These are phyloP conservation scores for Salvelinus namaycush DNA, from an alignment of 2,113 vertebrate genomes.

Conservation along the genomic window DNA sequence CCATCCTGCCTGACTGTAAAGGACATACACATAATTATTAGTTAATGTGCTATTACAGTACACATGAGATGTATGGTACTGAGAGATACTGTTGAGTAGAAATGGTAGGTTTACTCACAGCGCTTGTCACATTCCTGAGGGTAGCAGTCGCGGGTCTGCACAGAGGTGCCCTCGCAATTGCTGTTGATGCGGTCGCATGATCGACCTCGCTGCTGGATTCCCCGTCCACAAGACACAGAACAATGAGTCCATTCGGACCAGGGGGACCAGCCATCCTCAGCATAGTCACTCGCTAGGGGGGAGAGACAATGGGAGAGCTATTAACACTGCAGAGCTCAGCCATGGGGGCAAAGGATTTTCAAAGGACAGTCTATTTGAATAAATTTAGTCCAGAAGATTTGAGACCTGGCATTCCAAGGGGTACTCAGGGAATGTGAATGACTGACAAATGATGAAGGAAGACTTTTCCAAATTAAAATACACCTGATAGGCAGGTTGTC, in stretches of 20 bases:
- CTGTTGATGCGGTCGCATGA: slow-evolving; percentile 98
- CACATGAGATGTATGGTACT: background rate
- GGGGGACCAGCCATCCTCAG: slow-evolving; percentile 92
- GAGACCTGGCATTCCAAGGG: slow-evolving; percentile 18
- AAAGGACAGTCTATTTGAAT: slow-evolving; percentile 6
- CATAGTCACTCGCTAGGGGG: slow-evolving; percentile 78
- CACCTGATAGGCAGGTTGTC: background rate
- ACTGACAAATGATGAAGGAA: slow-evolving; percentile 3
- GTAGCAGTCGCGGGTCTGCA: slow-evolving; percentile 96
- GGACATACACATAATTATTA: slow-evolving; percentile 7
- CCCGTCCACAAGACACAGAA: slow-evolving; percentile 91
- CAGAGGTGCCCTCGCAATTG: slow-evolving; percentile 93
- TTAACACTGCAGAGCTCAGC: background rate
- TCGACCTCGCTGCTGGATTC: slow-evolving; percentile 94
- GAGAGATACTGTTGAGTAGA: background rate
- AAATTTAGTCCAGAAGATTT: slow-evolving; percentile 14
- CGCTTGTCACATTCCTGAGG: slow-evolving; percentile 95
- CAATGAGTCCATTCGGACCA: slow-evolving; percentile 99
- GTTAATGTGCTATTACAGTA: background rate
- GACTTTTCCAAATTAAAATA: background rate
- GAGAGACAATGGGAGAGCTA: background rate
- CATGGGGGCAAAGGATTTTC: background rate
- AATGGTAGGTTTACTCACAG: slow-evolving; percentile 79
- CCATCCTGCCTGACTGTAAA: slow-evolving; percentile 93
- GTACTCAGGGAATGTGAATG: slow-evolving; percentile 5